Base-by-base conservation (phyloP, 1,140 invertebrate species). In the Pteromalus puparum region DNA sequence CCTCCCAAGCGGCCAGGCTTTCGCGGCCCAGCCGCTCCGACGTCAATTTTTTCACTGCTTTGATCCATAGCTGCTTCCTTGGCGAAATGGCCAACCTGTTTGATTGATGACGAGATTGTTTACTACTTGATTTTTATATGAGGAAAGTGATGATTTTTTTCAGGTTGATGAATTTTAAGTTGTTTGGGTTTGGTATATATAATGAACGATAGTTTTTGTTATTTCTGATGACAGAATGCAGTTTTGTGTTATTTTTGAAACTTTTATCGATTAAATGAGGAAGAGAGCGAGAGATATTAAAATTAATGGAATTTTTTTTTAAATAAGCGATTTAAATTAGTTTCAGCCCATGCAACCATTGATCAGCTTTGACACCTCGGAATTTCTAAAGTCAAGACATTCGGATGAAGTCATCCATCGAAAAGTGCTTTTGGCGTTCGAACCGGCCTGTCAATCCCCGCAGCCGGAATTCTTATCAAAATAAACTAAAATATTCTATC, bases 11-110 rank as follows among this genome's bases (percentile, higher is more conserved):
- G 38, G 92, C 91, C n/a, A 93, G 87, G 83, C 92, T 90, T 80
- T 93, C 92, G 38, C 91, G 87, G 26, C 92, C 92, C n/a, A 93
- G 88, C 82, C 92, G 89, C 86, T 93, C 92, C 38, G 92, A 93
- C 21, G 93, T 93, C 46, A 93, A 84, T 72, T 93, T 93, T 84
- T 93, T 93, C 87, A 93, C 93, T 7, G 93, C 93, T 79, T 93
- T 93, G 86, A 93, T 92, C 93, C 93, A 93, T 90, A 93, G 87
- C 82, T 93, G 92, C 86, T 93, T 93, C 86, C 91, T 90, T 79
- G 92, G 92, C 15, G 92, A 93, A 85, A 93, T 93, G 85, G 87
- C 88, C 87, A 90, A 83, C 87, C 92, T 93, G 74, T 73, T 13
- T 18, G 26, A 26, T 82, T 12, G 83, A 84, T 12, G 10, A 18